Base-by-base conservation (phyloP, 2,888 invertebrate genomes). In the Andrena bicolor region DNA sequence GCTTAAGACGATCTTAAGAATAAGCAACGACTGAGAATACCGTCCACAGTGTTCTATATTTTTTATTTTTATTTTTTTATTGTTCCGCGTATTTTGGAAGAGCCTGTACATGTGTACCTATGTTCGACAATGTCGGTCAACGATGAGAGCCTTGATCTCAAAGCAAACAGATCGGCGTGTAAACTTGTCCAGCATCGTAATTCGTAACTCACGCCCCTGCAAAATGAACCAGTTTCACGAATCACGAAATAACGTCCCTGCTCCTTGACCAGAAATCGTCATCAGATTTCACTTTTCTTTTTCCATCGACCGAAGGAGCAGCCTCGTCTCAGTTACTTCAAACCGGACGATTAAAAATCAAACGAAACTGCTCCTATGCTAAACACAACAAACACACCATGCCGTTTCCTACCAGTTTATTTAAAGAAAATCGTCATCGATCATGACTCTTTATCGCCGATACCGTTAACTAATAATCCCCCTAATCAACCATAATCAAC, bases 251-350 rank as follows among this genome's bases (percentile, higher is more conserved):
- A 66, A 41, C 13, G 60, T 69, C 63, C 13, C 2, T 3, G 56
- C 28, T 13, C 30, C n/a, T 69, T 53, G 35, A 49, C 8, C 41
- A 6, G 51, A 70, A 70, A 80, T 69, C n/a, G 51, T 60, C 41
- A 77, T n/a, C 65, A 51, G 78, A 78, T 78, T 77, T 80, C 78
- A 77, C 78, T 77, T 80, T 77, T 70, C n/a, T 65, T 20, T 28
- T 49, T 20, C 1, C 8, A 8, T 56, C 0, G 16, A 2, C 26
- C 53, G 53, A 53, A 20, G 7, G n/a, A 8, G n/a, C 20, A 53
- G 8, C 8, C n/a, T 8, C 51, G 51, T 20, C 8, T 51, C 53
- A 7, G 41, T 4, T 5, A 41, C 41, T 41, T 41, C 41, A 16
- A 41, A 41, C 41, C 4, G 16, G 41, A 41, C 41, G 41, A 41